These are phyloP conservation scores for Lindbergichthys nudifrons DNA, from an alignment of 2,797 vertebrate genomes.

Conservation along the genomic window DNA sequence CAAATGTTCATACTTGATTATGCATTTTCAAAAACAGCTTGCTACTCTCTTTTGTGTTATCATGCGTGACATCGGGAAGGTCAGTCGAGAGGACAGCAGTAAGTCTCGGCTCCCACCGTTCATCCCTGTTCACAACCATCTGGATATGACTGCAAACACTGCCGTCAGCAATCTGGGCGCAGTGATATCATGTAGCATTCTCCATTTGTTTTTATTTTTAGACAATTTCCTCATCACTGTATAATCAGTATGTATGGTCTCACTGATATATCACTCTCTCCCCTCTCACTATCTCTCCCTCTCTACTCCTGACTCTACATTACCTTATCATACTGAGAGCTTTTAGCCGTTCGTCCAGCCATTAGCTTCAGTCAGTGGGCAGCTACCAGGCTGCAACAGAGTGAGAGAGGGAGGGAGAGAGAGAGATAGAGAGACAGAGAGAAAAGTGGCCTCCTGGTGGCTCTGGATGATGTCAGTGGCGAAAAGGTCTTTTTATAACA, in stretches of 20 bases:
- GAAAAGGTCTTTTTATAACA: conserved; percentile 68
- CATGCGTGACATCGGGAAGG: conserved; percentile 63
- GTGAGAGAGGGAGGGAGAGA: conserved; percentile 21
- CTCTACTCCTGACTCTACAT: conserved; percentile 61
- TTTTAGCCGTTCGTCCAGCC: conserved; percentile 81
- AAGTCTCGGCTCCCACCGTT: conserved; percentile 52
- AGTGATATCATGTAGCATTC: conserved; percentile 77
- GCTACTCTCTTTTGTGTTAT: conserved; percentile 46
- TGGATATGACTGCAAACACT: conserved; percentile 63
- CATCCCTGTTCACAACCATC: conserved; percentile 63
- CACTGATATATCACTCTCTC: conserved; percentile 56
- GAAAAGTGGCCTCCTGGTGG: conserved; percentile 71
- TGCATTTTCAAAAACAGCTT: conserved; percentile 42
- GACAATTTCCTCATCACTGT: conserved; percentile 80
- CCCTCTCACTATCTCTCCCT: conserved; percentile 19
- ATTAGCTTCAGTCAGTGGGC: conserved; percentile 74
- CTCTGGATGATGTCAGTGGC: conserved; percentile 76
- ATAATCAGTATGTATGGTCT: conserved; percentile 78
- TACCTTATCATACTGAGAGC: conserved; percentile 83
- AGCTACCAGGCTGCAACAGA: conserved; percentile 58
- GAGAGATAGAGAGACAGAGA: not conserved
- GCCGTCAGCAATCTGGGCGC: conserved; percentile 70
- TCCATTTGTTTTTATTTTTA: conserved; percentile 84
- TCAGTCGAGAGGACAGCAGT: conserved; percentile 67
- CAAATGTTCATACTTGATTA: conserved; percentile 27